phyloP scores from a whole-genome alignment of 2,797 vertebrate species.

The Danio jaintianensis region DNA sequence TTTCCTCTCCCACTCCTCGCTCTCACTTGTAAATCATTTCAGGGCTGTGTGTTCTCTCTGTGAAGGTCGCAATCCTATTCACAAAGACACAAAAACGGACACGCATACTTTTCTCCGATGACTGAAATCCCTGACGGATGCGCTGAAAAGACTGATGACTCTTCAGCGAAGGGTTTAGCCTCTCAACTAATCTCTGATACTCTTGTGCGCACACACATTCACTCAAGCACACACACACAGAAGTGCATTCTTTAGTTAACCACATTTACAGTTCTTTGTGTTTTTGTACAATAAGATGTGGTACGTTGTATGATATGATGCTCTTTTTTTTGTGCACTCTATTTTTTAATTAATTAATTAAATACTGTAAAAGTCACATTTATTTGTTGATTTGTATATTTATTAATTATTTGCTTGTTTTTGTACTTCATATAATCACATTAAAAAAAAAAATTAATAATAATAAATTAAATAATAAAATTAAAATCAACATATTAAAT shows the following conservation, averaged over 20 bases:
- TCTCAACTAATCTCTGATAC: conserved; percentile 26
- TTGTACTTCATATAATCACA: too few relatives aligned
- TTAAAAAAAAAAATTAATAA: too few relatives aligned
- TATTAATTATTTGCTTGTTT: too few relatives aligned
- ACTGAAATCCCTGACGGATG: conserved; percentile 64
- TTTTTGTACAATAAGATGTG: neutral
- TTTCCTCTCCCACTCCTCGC: conserved; percentile 5
- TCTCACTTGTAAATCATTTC: conserved; percentile 48
- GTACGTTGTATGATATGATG: neutral
- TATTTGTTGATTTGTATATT: too few relatives aligned
- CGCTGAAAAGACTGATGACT: conserved; percentile 77
- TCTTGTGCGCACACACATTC: neutral
- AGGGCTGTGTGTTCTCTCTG: conserved; percentile 39
- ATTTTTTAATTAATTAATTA: too few relatives aligned
- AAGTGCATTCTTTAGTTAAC: neutral
- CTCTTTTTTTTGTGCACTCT: neutral
- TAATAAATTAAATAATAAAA: too few relatives aligned
- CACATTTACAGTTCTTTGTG: conserved; percentile 17
- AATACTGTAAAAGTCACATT: too few relatives aligned
- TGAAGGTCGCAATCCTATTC: conserved; percentile 46
- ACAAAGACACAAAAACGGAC: conserved; percentile 40
- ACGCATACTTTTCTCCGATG: conserved; percentile 34
- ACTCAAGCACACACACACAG: neutral
- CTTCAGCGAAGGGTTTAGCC: conserved; percentile 70
- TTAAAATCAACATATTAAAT: too few relatives aligned